Evolutionary conservation across 2,113 vertebrate species (phyloP).

Genomic region (Halichoeres trimaculatus): DNA sequence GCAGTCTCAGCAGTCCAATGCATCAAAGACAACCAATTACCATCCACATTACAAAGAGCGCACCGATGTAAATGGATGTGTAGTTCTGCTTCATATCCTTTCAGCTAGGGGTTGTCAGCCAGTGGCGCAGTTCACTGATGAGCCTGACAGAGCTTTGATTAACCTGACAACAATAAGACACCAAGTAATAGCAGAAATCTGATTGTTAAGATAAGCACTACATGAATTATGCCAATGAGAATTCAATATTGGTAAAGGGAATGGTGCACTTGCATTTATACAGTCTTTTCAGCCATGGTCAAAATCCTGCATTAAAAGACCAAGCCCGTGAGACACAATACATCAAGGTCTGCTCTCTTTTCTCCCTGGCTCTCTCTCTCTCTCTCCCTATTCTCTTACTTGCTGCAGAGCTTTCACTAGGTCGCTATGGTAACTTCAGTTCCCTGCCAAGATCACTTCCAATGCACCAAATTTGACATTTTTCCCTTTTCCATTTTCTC

Average conservation of each 20-base stretch:
- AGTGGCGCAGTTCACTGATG: conserved; percentile 24
- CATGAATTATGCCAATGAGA: conserved; percentile 12
- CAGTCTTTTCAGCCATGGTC: background rate
- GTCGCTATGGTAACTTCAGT: conserved; percentile 79
- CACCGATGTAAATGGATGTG: conserved; percentile 50
- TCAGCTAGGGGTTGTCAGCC: conserved; percentile 9
- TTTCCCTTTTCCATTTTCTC: conserved; percentile 58
- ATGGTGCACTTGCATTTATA: background rate
- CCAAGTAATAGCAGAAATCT: conserved; percentile 3
- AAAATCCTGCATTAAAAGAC: conserved; percentile 24
- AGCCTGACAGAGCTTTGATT: conserved; percentile 53
- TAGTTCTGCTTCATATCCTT: conserved; percentile 53
- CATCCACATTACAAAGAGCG: conserved; percentile 50
- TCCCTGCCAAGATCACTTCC: conserved; percentile 75
- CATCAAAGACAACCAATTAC: conserved; percentile 68
- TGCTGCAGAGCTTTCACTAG: conserved; percentile 66
- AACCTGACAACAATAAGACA: conserved; percentile 42
- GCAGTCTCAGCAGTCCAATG: conserved; percentile 46
- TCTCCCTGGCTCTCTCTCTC: background rate
- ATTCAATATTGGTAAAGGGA: conserved; percentile 2
- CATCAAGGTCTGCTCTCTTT: conserved; percentile 64
- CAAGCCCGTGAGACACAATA: conserved; percentile 38
- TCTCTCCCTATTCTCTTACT: conserved; percentile 24
- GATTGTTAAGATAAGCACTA: conserved; percentile 20
- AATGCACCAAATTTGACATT: conserved; percentile 71